phyloP scores from a whole-genome alignment of 2,113 vertebrate species.

The Callionymus lyra region DNA sequence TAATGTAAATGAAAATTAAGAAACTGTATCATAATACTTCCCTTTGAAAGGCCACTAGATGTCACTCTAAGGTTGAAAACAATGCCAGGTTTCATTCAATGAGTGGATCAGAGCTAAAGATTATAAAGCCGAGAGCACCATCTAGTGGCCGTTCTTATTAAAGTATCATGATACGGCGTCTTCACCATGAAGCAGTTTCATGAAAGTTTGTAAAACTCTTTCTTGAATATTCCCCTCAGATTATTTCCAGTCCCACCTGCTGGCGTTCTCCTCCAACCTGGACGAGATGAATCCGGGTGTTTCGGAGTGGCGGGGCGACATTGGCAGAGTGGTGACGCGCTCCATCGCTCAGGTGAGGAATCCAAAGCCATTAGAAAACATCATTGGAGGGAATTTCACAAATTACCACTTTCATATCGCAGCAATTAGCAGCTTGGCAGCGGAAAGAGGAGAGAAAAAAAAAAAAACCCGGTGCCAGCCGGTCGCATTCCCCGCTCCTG shows the following conservation, averaged over 20 bases:
- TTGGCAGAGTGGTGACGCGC: slow-evolving; percentile 77
- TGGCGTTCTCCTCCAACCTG: slow-evolving; percentile 83
- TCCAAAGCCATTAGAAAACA: background rate
- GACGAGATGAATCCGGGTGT: slow-evolving; percentile 87
- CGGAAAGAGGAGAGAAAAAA: slow-evolving; percentile 1
- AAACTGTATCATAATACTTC: too few relatives aligned
- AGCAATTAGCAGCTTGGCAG: slow-evolving; percentile 13
- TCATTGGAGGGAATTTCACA: background rate
- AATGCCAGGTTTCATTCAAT: too few relatives aligned
- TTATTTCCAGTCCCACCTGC: slow-evolving; percentile 77
- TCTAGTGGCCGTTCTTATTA: too few relatives aligned
- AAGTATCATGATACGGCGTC: too few relatives aligned
- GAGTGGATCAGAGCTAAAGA: too few relatives aligned
- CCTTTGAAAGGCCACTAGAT: too few relatives aligned
- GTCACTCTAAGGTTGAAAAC: too few relatives aligned
- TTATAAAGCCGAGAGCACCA: too few relatives aligned
- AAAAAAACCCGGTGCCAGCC: slow-evolving; percentile 7
- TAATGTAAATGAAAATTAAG: too few relatives aligned
- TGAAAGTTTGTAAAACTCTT: too few relatives aligned
- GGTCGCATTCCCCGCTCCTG: slow-evolving; percentile 14
- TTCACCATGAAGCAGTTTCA: too few relatives aligned
- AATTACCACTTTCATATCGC: slow-evolving; percentile 11
- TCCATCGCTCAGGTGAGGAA: slow-evolving; percentile 72
- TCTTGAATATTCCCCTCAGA: slow-evolving; percentile 71
- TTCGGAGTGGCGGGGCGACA: slow-evolving; percentile 84